These are phyloP conservation scores for Pteropus alecto DNA, from an alignment of 2,113 vertebrate species.

Conservation along the genomic window DNA sequence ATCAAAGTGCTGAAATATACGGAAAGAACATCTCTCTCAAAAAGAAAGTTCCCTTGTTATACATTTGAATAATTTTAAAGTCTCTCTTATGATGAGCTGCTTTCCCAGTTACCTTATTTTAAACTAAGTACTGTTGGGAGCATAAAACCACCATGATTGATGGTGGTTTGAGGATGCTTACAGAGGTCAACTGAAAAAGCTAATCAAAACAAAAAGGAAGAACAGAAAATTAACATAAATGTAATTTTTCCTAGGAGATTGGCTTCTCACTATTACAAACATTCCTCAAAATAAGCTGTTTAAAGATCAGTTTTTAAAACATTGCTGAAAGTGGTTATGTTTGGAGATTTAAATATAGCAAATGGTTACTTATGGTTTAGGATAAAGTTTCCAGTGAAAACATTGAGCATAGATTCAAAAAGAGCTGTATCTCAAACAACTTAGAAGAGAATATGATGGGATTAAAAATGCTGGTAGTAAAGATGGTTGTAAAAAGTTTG, in stretches of 20 bases:
- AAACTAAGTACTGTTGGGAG: neutral
- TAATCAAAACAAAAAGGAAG: neutral
- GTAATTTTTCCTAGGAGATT: neutral
- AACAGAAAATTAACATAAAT: neutral
- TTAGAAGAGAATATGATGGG: neutral
- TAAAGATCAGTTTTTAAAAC: neutral
- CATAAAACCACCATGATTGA: neutral
- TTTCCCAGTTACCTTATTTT: neutral
- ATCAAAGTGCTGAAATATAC: neutral
- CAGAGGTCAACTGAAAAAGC: neutral
- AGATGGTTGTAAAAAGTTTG: neutral
- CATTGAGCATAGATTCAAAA: neutral
- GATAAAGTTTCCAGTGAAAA: neutral
- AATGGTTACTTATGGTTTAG: neutral
- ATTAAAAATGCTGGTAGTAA: neutral
- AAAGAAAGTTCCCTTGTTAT: neutral
- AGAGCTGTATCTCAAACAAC: neutral
- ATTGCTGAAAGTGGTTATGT: neutral
- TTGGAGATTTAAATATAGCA: neutral
- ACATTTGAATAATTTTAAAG: neutral
- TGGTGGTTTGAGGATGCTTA: neutral
- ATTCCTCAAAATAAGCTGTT: slow-evolving; percentile 12
- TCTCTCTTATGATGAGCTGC: neutral
- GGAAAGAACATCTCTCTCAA: neutral
- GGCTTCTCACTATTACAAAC: neutral